Base-by-base conservation (phyloP, 2,113 vertebrate species). In the Pachycephala philippinensis region DNA sequence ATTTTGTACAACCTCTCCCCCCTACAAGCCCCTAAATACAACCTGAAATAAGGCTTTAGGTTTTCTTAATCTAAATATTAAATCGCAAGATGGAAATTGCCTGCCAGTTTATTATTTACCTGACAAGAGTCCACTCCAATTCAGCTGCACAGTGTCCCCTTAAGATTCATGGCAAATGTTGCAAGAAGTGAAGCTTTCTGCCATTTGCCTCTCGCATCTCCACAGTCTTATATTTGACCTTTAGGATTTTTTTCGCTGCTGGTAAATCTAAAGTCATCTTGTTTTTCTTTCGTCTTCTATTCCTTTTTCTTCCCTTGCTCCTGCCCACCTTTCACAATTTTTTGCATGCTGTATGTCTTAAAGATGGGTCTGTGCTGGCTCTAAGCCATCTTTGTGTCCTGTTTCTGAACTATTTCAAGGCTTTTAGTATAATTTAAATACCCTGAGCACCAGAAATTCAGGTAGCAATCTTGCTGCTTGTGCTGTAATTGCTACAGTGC, bases 331-430 rank as follows among this genome's bases (percentile, higher is more conserved):
- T 54, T 77, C 54, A 45, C 18, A 81, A 33, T 88, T 74, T 91
- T 91, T 23, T 84, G 35, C 56, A 57, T 75, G 52, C 49, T 80
- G 2, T 60, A 4, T 40, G 22, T 49, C n/a, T 59, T 77, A 71
- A 74, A 37, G 44, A 83, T n/a, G 54, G 64, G 20, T 85, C 64
- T 78, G 15, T 81, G 35, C 53, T 97, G 96, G 95, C 92, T 93
- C 11, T 45, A 84, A 95, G 93, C 93, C 95, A 96, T 84, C 83
- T 94, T 95, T 96, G 79, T 96, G 79, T 86, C 76, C 52, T 71
- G 17, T 71, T 96, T 75, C 77, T 87, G 87, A 74, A 87, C 65
- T 52, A 47, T 74, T 94, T 92, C 68, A 68, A 77, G 52, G 77
- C 74, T 93, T 90, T 94, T 75, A 86, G 28, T 64, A n/a, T 83